Percentiles rank a stretch among this genome's conserved stretches.
Conservation (phyloP, 1,140 invertebrate genomes). For the Pseudomyrmex flavicornis region DNA sequence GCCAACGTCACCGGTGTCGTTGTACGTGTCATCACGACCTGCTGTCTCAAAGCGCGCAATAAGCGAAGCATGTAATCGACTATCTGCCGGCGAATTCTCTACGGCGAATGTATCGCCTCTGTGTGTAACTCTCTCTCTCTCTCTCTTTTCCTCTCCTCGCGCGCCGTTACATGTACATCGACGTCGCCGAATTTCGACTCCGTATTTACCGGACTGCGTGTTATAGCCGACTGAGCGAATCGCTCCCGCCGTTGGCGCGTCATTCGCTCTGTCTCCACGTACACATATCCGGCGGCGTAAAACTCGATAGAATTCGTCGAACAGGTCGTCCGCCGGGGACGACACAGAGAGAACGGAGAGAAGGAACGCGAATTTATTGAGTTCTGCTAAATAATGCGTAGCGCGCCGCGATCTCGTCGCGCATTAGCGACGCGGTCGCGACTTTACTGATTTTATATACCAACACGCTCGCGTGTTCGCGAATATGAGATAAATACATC, state of each 20-base stretch:
- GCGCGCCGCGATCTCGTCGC: slow-evolving; percentile 10
- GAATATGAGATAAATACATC: neutral
- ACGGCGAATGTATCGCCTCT: slow-evolving; percentile 55
- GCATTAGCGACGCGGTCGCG: slow-evolving; percentile 13
- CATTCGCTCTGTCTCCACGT: slow-evolving; percentile 18
- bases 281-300: slow-evolving; percentile 34
- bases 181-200: slow-evolving; percentile 61
- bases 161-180: neutral
- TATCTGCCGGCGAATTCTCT: slow-evolving; percentile 72
- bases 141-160: slow-evolving; percentile 16
- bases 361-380: slow-evolving; percentile 41
- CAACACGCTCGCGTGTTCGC: neutral
- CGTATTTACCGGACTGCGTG: slow-evolving; percentile 64
- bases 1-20: slow-evolving; percentile 23
- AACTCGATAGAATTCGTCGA: slow-evolving; percentile 46
- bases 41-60: slow-evolving; percentile 69
- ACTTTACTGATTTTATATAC: slow-evolving; percentile 4
- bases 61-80: slow-evolving; percentile 74
- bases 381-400: slow-evolving; percentile 41
- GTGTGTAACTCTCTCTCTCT: neutral
- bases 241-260: slow-evolving; percentile 26
- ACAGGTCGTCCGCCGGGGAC: neutral
- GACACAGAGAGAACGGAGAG: neutral
- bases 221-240: slow-evolving; percentile 57
- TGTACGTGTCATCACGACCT: slow-evolving; percentile 42